These are phyloP conservation scores for Melanotaenia duboulayi DNA, from an alignment of 2,113 vertebrate genomes.

Conservation along the genomic window DNA sequence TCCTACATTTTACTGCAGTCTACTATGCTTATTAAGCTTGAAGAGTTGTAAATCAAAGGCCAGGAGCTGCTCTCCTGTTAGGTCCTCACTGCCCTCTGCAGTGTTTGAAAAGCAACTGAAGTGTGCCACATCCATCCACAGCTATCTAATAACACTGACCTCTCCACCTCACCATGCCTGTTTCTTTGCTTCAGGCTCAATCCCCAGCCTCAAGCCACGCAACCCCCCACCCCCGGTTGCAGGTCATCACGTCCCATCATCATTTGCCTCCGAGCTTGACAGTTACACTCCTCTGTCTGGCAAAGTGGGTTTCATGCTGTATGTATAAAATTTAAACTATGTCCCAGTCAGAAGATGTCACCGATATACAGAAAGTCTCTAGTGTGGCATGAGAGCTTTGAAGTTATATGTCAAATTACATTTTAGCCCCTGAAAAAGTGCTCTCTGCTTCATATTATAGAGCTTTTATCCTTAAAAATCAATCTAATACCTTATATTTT, in stretches of 20 bases:
- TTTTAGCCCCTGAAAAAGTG: neutral
- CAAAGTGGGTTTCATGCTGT: conserved; percentile 1
- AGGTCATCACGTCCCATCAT: conserved; percentile 57
- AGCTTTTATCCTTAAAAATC: no score
- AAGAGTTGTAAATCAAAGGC: conserved; percentile 61
- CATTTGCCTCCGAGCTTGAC: conserved; percentile 34
- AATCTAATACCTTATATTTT: no score
- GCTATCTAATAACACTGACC: conserved; percentile 59
- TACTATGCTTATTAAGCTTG: conserved; percentile 43
- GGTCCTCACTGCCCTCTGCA: conserved; percentile 40
- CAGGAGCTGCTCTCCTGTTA: conserved; percentile 22
- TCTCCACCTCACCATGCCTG: conserved; percentile 27
- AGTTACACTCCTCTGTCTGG: conserved; percentile 18
- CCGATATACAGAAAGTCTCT: conserved; percentile 16
- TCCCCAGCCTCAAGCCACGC: conserved; percentile 13
- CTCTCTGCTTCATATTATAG: no score
- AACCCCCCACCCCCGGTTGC: conserved; percentile 14
- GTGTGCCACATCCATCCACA: conserved; percentile 48
- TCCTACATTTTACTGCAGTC: conserved; percentile 15
- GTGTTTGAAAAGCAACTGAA: conserved; percentile 58
- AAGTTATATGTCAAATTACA: neutral
- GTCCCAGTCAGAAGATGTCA: conserved; percentile 14
- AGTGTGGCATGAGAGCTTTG: neutral
- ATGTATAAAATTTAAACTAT: conserved; percentile 1
- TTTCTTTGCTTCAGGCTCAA: conserved; percentile 4